A percentile compares a stretch with the other conserved stretches of the same genome.
Conservation (phyloP, 2,797 vertebrate genomes). For the Halcyon smyrnensis region DNA sequence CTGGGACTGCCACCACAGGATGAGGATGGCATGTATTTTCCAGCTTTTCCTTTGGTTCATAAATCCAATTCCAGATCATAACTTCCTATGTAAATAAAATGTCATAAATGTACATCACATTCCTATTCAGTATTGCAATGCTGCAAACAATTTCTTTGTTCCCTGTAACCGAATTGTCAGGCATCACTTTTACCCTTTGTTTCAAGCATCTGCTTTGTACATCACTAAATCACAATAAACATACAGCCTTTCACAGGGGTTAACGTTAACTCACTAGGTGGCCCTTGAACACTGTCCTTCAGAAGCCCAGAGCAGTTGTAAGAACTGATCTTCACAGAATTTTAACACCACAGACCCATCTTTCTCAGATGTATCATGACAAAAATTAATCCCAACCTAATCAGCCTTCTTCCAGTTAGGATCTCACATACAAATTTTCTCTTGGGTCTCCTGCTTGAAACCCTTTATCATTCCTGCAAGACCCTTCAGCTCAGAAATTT, state of each 20-base stretch:
- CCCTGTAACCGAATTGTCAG: not conserved
- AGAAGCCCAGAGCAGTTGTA: not conserved
- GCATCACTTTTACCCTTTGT: not conserved
- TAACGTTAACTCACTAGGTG: not conserved
- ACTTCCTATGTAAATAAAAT: not conserved
- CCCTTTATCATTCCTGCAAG: not conserved
- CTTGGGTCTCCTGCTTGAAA: not conserved
- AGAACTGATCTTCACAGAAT: not conserved
- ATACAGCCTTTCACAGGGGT: not conserved
- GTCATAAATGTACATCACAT: rapidly evolving
- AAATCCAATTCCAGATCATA: not conserved
- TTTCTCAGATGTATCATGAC: not conserved
- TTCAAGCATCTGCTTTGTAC: not conserved
- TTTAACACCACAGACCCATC: not conserved
- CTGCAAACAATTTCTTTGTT: not conserved
- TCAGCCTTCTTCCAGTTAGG: not conserved
- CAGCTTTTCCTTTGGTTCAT: not conserved
- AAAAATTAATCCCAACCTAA: not conserved
- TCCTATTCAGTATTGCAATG: not conserved
- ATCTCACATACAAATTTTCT: not conserved
- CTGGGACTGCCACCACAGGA: not conserved
- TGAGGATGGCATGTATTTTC: not conserved
- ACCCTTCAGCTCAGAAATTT: not conserved
- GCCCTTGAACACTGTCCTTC: not conserved
- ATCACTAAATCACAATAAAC: not conserved